Evolutionary conservation across 92 coral and sea anemone species (phyloP), one percentile per base, ranked within the genome.

Genomic region (Nematostella vectensis): DNA sequence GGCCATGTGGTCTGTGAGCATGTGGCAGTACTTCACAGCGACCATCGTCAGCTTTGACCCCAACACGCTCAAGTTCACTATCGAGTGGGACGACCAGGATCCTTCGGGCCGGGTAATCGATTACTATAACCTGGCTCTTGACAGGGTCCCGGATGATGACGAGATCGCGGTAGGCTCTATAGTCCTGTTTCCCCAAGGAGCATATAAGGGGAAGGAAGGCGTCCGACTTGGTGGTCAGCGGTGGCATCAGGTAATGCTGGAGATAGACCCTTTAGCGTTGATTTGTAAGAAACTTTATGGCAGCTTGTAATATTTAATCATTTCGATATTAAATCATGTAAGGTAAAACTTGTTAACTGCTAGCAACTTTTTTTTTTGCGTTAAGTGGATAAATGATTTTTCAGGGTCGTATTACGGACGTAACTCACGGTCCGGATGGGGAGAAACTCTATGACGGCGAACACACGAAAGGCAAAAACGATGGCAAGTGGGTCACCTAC

Each of bases 11-110:
- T 47, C 55, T 16, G 60, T 54, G 2, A 80, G 70, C 39, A 78
- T 77, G 63, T 89, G 96, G 96, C 88, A 86, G 63, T 89, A 89
- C 60, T 89, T 85, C 52, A 89, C 96, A 16, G 94, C 96, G 9
- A 80, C 86, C 1, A 85, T 89, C 27, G 94, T 70, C 11, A 70
- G 65, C 11, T 89, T 89, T 31, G 68, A 89, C 54, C 27, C 77
- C 43, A 37, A 53, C 3, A 47, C 64, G 3, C 66, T 79, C 3
- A 54, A 64, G 75, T 89, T 87, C 65, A 82, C 80, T 22, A 80
- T 89, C 42, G 31, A 70, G 55, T 89, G 96, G 96, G 96, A 89
- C 42, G 96, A 89, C 40, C 95, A 78, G 28, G 96, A 89, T 27
- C 85, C 88, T 3, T 69, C 89, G 9, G 96, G 96, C 8, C 81